Evolutionary conservation across 1,140 invertebrate genomes (phyloP), one percentile per base, ranked within the genome.

Genomic region (Aleiodes sp.): DNA sequence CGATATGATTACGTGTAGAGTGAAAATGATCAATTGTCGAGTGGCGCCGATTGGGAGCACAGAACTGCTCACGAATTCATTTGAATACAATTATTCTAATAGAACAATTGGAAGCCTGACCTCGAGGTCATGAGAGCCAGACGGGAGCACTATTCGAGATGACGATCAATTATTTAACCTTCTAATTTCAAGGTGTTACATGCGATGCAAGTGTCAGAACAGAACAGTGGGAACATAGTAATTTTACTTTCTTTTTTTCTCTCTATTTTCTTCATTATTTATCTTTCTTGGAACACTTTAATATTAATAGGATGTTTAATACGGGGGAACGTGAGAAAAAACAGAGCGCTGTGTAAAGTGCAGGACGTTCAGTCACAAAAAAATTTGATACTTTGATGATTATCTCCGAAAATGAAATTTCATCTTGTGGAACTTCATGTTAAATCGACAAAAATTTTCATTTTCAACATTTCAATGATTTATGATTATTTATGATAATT

Each of bases 71-170:
- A 29, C 62, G 21, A 57, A 69, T 73, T 75, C 68, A 80, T 76
- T 74, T 31, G 46, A 73, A 79, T 78, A 68, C 68, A 80, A 79
- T 81, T 76, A 78, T 77, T 76, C 57, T 65, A 73, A 82, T 80
- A 68, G 72, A 78, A 75, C 70, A 70, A 76, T 80, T 76, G 72
- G 68, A 59, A 68, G 67, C 68, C 70, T 61, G 70, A 77, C 72
- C 69, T 73, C 70, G 62, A 43, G 77, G 80, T 77, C 78, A 78
- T 73, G 73, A 74, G 78, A 81, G 63, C 65, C 72, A 75, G 71
- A 65, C 76, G 35, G 68, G 19, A 52, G 63, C 73, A 72, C 70
- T 71, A 43, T 43, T 16, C 62, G 37, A 70, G 52, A 73, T 57
- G 56, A 75, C 59, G 57, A 46, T 66, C 70, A 68, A 76, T 78